Conservation (phyloP, 1,140 invertebrate species). For the Araneus ventricosus region DNA sequence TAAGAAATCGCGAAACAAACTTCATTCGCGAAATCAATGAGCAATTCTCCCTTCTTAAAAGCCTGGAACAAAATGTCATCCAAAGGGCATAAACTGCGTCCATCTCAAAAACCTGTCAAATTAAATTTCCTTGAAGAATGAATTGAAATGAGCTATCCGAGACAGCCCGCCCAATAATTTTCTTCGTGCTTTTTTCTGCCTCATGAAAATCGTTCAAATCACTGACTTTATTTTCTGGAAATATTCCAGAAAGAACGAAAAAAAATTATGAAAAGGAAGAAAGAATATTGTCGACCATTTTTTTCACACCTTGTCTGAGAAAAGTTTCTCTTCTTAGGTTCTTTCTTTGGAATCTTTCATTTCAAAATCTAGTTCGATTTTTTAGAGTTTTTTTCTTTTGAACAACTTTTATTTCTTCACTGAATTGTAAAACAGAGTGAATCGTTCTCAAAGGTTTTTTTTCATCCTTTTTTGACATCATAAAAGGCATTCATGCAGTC, state of each 20-base stretch:
- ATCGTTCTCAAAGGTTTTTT: no score
- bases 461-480: no score
- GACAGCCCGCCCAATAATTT: background rate
- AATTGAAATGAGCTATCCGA: background rate
- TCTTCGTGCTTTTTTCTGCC: background rate
- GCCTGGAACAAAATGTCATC: background rate
- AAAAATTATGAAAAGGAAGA: background rate
- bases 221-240: slow-evolving; percentile 21
- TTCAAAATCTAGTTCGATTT: background rate
- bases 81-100: background rate
- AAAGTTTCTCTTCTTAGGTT: background rate
- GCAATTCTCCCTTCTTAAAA: background rate
- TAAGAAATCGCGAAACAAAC: no score
- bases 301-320: background rate
- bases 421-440: no score
- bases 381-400: background rate
- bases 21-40: background rate
- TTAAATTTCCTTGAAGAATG: background rate
- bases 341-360: background rate
- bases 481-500: no score
- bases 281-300: background rate
- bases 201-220: slow-evolving; percentile 12
- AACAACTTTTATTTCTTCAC: no score
- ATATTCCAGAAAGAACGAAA: background rate
- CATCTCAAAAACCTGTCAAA: background rate